Conservation (phyloP, 1,140 invertebrate species). For the Periplaneta americana region DNA sequence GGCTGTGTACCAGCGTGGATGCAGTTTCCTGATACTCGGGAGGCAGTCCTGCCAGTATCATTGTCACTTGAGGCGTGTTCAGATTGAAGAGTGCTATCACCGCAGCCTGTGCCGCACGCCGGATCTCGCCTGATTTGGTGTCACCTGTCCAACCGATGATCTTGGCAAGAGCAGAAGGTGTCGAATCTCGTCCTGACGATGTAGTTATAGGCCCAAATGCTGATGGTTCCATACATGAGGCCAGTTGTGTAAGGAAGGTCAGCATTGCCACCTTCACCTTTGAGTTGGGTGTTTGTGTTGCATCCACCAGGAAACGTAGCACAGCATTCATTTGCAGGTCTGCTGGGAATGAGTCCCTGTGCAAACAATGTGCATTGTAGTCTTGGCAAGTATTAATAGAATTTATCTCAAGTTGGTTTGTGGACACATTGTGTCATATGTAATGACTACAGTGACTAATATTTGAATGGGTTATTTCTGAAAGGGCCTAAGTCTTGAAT, state of each 20-base stretch:
- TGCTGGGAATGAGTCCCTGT: constrained; percentile 52
- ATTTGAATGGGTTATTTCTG: too few relatives aligned
- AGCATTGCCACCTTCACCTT: constrained; percentile 76
- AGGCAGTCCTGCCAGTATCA: constrained; percentile 74
- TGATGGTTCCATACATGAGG: constrained; percentile 43
- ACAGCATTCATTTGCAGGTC: constrained; percentile 55
- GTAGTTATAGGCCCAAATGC: background rate
- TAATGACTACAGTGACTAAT: too few relatives aligned
- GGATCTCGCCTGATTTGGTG: constrained; percentile 62
- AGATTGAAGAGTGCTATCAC: constrained; percentile 85
- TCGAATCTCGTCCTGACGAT: constrained; percentile 38
- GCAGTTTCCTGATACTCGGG: constrained; percentile 78
- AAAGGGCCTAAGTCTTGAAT: too few relatives aligned
- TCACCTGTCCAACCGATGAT: constrained; percentile 50
- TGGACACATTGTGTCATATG: too few relatives aligned
- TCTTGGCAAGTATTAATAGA: too few relatives aligned
- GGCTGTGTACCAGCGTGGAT: constrained; percentile 74
- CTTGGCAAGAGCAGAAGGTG: constrained; percentile 56
- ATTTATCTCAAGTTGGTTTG: too few relatives aligned
- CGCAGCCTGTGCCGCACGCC: constrained; percentile 70
- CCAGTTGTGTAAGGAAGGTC: constrained; percentile 66
- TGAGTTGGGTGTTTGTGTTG: constrained; percentile 83
- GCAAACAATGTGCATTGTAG: too few relatives aligned
- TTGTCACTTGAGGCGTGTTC: constrained; percentile 80
- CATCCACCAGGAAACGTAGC: constrained; percentile 76